phyloP scores from a whole-genome alignment of 2,888 invertebrate genomes.

The Catonia carolina region DNA sequence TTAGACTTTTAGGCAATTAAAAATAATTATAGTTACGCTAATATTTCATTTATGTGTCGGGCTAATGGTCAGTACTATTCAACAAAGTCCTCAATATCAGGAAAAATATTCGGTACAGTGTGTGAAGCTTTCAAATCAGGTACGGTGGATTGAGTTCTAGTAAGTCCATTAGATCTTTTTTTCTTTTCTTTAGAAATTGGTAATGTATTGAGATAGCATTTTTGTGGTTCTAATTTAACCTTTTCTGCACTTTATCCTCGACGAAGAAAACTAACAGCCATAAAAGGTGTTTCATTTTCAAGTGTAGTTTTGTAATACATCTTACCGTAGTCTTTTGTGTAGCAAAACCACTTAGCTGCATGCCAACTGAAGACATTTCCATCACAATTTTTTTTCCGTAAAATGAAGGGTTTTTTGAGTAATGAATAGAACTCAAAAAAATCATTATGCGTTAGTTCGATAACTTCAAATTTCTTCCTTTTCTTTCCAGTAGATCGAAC shows the following conservation, averaged over 20 bases:
- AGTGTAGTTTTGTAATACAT: conserved; percentile 3
- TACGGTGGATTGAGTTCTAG: conserved; percentile 7
- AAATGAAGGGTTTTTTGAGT: background rate
- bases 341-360: conserved; percentile 2
- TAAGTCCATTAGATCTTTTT: conserved; percentile 9
- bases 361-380: conserved; percentile 7
- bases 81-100: conserved; percentile 2
- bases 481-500: background rate
- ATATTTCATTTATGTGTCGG: no score
- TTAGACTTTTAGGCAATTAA: background rate
- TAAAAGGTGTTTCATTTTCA: background rate
- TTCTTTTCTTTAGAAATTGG: conserved; percentile 1
- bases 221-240: conserved; percentile 1
- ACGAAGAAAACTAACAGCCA: background rate
- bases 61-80: no score
- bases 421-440: conserved; percentile 6
- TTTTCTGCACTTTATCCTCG: background rate
- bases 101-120: conserved; percentile 4
- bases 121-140: background rate
- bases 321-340: background rate
- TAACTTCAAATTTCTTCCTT: conserved; percentile 9
- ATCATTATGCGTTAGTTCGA: conserved; percentile 6
- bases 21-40: background rate
- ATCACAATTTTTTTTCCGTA: background rate
- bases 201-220: background rate